Conservation (phyloP, 2,113 vertebrate genomes). For the Tyrannus savana region DNA sequence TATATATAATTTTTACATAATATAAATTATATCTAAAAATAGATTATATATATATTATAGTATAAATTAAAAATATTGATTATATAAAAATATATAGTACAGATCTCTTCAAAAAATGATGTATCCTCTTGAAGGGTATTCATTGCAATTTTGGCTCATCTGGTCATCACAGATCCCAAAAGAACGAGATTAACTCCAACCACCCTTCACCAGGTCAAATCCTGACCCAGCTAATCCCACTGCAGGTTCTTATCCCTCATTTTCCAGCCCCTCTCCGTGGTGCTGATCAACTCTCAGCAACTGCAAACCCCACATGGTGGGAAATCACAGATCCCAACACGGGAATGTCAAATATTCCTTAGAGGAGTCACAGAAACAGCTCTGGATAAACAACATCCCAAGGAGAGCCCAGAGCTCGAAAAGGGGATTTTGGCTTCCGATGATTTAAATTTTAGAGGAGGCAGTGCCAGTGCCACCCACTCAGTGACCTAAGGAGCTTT, state of each 20-base stretch:
- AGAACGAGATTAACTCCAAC: background rate
- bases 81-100: background rate
- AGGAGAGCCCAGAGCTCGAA: background rate
- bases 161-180: background rate
- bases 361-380: accelerated
- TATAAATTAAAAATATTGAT: background rate
- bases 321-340: background rate
- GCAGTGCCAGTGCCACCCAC: background rate
- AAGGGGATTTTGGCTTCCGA: background rate
- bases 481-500: background rate
- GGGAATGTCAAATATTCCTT: background rate
- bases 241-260: background rate
- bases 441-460: background rate
- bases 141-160: background rate
- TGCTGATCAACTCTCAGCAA: too few relatives aligned
- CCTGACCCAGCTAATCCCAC: background rate
- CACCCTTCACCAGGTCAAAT: accelerated
- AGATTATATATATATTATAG: background rate
- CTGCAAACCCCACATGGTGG: background rate
- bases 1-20: too few relatives aligned
- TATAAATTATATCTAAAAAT: background rate
- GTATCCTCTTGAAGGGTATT: background rate
- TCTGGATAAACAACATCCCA: background rate
- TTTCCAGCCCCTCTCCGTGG: background rate
- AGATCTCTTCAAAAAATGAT: background rate